Evolutionary conservation across 1,140 invertebrate species (phyloP), one percentile per base, ranked within the genome.

Genomic region (Drosophila rufa): DNA sequence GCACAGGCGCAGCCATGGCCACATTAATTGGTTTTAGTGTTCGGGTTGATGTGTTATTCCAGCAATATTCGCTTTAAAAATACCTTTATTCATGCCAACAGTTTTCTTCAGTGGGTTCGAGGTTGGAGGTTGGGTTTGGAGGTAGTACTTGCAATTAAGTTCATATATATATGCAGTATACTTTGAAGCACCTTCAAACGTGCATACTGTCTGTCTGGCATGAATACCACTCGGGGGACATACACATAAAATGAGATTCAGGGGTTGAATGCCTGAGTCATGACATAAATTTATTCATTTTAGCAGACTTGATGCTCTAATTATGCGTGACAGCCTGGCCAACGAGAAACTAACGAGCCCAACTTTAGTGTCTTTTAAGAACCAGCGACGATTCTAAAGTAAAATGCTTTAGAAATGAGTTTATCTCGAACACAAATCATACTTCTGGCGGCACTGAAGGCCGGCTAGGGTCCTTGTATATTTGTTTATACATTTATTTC

Each of bases 211-310:
- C n/a, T 40, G 46, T 48, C 45, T 70, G 33, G 19, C 42, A 36
- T 74, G 46, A 74, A 36, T 61, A 43, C 38, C 40, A 25, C 40
- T 66, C 53, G 53, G 19, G 14, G 17, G 46, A 60, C 66, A 45
- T 25, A 43, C 14, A 15, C 33, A 30, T 30, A 11, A 74, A 71
- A 59, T 84, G 58, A 59, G 61, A 58, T 60, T 40, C 48, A 64
- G 57, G 70, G 60, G 51, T 71, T 68, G 66, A 56, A 57, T 74
- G 71, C 82, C 55, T 22, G 59, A 51, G 50, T 73, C 82, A 73
- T 27, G 59, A 47, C 59, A 65, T 60, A 80, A 77, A 84, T 84
- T 84, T 85, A 84, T 84, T 84, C 81, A 85, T 84, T 84, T 68
- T 57, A 46, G 66, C 77, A 84, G 82, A 84, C 82, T 73, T 65